Conservation (phyloP, 2,888 invertebrate species). For the Trichogramma dendrolimi region DNA sequence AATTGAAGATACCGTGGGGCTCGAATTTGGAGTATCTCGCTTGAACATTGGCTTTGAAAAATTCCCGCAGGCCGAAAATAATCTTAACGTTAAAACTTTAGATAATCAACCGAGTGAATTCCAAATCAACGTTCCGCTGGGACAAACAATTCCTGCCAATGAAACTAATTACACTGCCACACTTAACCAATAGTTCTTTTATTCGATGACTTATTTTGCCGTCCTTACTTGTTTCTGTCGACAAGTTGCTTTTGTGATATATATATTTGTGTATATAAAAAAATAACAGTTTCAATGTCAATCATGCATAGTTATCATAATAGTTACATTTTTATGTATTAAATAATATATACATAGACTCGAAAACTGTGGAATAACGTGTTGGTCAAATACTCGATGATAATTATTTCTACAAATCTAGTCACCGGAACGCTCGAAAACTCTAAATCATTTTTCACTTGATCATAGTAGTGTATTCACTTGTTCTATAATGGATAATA, state of each 20-base stretch:
- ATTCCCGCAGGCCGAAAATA: slow-evolving; percentile 16
- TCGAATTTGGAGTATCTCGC: slow-evolving; percentile 18
- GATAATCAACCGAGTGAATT: slow-evolving; percentile 23
- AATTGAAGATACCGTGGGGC: slow-evolving; percentile 14
- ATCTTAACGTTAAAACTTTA: slow-evolving; percentile 9
- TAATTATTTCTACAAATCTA: too few species aligned
- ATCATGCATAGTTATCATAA: neutral
- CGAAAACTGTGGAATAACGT: too few species aligned
- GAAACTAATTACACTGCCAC: too few species aligned
- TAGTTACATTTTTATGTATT: too few species aligned
- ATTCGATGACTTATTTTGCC: slow-evolving; percentile 16
- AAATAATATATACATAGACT: too few species aligned
- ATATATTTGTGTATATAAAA: slow-evolving; percentile 6
- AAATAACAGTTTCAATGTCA: neutral
- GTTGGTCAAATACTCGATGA: too few species aligned
- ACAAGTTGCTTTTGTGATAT: slow-evolving; percentile 26
- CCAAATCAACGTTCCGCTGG: slow-evolving; percentile 24
- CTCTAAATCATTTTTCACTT: too few species aligned
- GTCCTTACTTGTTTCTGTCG: slow-evolving; percentile 23
- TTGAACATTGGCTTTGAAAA: slow-evolving; percentile 9
- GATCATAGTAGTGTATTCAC: too few species aligned
- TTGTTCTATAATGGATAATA: too few species aligned
- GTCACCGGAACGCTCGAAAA: too few species aligned
- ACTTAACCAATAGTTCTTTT: too few species aligned
- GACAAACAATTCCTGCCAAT: too few species aligned